phyloP scores from a whole-genome alignment of 2,797 vertebrate species.

The Bovichtus variegatus region DNA sequence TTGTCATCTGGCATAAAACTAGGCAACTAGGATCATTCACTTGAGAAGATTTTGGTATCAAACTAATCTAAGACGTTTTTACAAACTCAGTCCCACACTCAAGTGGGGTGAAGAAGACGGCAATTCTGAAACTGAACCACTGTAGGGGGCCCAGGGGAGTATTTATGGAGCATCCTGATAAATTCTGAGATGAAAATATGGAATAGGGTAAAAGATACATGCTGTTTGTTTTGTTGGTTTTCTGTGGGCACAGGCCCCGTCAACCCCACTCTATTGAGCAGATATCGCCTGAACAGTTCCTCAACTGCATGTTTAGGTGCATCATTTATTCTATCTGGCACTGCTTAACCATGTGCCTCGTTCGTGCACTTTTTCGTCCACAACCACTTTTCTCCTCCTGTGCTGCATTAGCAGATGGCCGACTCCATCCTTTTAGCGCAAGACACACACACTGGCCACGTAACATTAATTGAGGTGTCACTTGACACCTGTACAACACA shows the following conservation, averaged over 20 bases:
- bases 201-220: background rate
- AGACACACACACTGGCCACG: background rate
- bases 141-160: background rate
- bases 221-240: background rate
- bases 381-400: conserved; percentile 6
- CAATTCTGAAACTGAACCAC: background rate
- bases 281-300: background rate
- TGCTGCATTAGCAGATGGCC: conserved; percentile 11
- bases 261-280: background rate
- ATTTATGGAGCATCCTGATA: background rate
- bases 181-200: background rate
- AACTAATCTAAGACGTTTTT: background rate
- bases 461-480: background rate
- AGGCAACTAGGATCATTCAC: background rate
- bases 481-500: conserved; percentile 13
- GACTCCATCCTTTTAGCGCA: conserved; percentile 6
- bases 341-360: background rate
- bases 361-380: conserved; percentile 1
- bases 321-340: background rate
- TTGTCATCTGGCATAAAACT: background rate
- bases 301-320: conserved; percentile 7
- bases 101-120: background rate
- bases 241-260: background rate
- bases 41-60: background rate
- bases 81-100: background rate